Percentiles rank a stretch among this genome's conserved stretches.
Conservation (phyloP, 2,797 vertebrate species). For the Botia kubotai region DNA sequence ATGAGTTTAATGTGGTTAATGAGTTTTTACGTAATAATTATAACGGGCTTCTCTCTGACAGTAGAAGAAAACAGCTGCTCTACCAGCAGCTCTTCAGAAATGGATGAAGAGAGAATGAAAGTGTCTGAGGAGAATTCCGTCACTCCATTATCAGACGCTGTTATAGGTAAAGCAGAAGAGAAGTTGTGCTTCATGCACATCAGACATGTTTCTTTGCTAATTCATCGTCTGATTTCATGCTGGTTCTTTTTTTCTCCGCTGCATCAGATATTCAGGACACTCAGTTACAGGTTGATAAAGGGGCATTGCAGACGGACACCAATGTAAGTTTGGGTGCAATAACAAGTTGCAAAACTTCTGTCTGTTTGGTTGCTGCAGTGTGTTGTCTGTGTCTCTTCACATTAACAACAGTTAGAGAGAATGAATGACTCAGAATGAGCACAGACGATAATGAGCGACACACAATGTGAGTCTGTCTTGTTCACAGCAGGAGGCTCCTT, state of each 20-base stretch:
- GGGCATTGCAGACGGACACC: slow-evolving; percentile 26
- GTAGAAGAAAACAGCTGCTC: slow-evolving; percentile 35
- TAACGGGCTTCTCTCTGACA: background rate
- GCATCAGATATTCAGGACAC: slow-evolving; percentile 38
- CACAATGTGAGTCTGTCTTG: background rate
- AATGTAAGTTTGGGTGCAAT: slow-evolving; percentile 41
- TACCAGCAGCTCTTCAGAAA: slow-evolving; percentile 9
- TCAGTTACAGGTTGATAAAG: slow-evolving; percentile 13
- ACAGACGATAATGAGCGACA: background rate
- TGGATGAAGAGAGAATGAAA: slow-evolving; percentile 23
- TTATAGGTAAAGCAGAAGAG: slow-evolving; percentile 27
- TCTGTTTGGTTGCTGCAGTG: background rate
- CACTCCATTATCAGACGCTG: slow-evolving; percentile 32
- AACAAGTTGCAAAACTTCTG: background rate
- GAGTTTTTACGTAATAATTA: background rate
- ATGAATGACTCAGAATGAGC: too few species aligned
- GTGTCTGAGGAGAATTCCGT: slow-evolving; percentile 9
- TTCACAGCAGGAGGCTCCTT: background rate
- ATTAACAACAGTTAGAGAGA: background rate
- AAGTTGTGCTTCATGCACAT: background rate
- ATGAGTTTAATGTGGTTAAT: background rate
- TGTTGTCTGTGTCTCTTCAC: background rate
- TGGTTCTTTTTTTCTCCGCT: background rate
- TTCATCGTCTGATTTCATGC: background rate
- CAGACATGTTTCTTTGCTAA: background rate